Base-by-base conservation (phyloP, 2,888 invertebrate genomes). In the Trichopria drosophilae region DNA sequence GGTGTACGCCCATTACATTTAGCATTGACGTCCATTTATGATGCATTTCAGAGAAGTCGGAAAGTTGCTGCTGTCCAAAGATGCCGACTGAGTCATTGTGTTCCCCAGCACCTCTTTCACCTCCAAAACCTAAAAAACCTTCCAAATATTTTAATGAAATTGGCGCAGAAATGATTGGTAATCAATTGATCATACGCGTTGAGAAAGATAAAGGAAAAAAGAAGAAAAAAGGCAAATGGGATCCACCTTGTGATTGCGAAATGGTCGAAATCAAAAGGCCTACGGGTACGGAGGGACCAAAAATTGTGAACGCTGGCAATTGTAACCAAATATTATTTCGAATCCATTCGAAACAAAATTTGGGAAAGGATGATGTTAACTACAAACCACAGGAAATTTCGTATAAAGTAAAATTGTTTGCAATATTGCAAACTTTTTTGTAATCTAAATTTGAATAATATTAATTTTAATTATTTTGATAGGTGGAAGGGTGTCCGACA, bases 141-240 rank as follows among this genome's bases (percentile, higher is more conserved):
- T 29, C 40, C 65, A 47, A 78, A 73, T 78, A 78, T 26, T 84
- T 81, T 59, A 84, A 84, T 72, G 84, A 86, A 73, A 84, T 86
- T 31, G 82, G 82, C 0, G 84, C 85, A 2, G 78, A 80, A 24
- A 82, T 85, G 76, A 81, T 84, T 40, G 83, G 82, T 29, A 85
- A 85, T 64, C 82, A 83, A 63, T 74, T 86, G 12, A 83, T 82
- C 56, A 85, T 86, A 46, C 76, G 84, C 15, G 82, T 85, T 18
- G 84, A 80, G 75, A 69, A 84, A 76, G 73, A 83, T 71, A 74
- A 81, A 72, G 58, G 76, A 57, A 60, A 79, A 75, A 61, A 51
- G 3, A 44, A 43, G 20, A 54, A 50, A 35, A 53, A 18, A 0
- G 50, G 37, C n/a, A 49, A 53, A 4, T 74, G 72, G 71, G 66